These are phyloP conservation scores for Micromesistius poutassou DNA, from an alignment of 2,797 vertebrate genomes.

Conservation along the genomic window DNA sequence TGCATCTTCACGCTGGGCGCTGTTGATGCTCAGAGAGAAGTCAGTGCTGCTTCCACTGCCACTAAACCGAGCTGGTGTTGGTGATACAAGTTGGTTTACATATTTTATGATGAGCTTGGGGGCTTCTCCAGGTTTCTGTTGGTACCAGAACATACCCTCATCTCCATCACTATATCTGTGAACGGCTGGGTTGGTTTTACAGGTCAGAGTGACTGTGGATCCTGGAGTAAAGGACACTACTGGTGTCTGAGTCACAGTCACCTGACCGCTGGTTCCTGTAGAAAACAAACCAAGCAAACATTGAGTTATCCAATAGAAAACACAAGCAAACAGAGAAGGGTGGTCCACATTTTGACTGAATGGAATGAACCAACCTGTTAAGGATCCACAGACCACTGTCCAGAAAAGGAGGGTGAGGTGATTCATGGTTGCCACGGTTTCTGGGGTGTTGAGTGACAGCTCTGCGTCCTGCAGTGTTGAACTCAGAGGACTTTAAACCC, in stretches of 20 bases:
- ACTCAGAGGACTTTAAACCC: no score
- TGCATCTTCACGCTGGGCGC: slow-evolving; percentile 51
- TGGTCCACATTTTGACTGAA: no score
- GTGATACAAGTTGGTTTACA: no score
- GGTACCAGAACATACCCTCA: no score
- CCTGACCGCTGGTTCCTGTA: background rate
- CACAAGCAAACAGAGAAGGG: background rate
- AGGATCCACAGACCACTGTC: background rate
- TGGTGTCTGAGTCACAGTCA: slow-evolving; percentile 49
- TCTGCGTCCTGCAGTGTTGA: background rate
- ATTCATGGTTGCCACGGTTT: background rate
- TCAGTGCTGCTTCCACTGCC: slow-evolving; percentile 30
- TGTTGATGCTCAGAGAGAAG: slow-evolving; percentile 50
- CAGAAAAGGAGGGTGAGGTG: background rate
- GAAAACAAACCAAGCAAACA: no score
- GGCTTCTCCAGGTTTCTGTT: no score
- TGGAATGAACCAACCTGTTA: no score
- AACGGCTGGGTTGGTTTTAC: no score
- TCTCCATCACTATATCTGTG: no score
- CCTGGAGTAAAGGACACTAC: no score
- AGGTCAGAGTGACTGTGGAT: no score
- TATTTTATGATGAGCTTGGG: no score
- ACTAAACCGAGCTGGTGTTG: slow-evolving; percentile 38
- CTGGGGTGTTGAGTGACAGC: background rate
- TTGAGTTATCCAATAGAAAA: background rate